Conservation (phyloP, 2,113 vertebrate species). For the Oreocharis arfaki region DNA sequence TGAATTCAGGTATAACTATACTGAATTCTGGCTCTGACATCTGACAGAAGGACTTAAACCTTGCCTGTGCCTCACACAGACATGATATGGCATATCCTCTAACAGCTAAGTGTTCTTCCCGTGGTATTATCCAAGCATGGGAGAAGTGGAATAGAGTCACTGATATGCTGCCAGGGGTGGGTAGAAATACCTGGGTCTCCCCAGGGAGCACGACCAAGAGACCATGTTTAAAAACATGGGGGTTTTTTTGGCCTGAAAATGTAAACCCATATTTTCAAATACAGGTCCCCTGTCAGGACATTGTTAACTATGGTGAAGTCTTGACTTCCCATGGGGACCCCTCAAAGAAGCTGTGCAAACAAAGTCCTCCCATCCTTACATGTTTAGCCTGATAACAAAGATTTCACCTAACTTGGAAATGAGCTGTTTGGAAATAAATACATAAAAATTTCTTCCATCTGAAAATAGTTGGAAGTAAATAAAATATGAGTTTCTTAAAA, state of each 20-base stretch:
- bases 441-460: background rate
- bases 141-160: background rate
- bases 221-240: background rate
- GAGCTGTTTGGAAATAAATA: background rate
- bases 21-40: background rate
- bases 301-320: background rate
- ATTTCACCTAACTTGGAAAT: background rate
- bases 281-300: background rate
- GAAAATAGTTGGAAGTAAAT: background rate
- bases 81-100: background rate
- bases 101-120: background rate
- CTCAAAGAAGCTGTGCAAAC: background rate
- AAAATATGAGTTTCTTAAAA: background rate
- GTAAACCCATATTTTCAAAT: background rate
- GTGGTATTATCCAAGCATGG: background rate
- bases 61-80: background rate
- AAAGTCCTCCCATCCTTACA: background rate
- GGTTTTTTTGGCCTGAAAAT: background rate
- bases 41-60: background rate
- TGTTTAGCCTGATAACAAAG: background rate
- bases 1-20: background rate
- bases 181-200: background rate
- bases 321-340: background rate
- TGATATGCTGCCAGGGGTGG: background rate
- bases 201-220: background rate